Base-by-base conservation (phyloP, 2,113 vertebrate species). In the Oenanthe oenanthe region DNA sequence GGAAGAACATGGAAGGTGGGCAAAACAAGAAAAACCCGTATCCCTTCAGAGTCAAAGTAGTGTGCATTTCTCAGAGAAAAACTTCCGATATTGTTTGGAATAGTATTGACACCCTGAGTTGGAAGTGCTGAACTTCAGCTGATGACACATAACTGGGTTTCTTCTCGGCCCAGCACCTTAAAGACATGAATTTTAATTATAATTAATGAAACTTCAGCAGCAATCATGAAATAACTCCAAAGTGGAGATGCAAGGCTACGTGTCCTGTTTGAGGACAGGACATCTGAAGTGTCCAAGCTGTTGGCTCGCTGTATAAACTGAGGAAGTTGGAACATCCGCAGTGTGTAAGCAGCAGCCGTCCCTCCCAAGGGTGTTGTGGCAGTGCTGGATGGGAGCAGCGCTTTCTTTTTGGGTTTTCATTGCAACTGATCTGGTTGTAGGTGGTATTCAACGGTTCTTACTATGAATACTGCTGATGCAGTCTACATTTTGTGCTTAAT, bases 301-400 rank as follows among this genome's bases (percentile, higher is more conserved):
- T 60, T 86, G 63, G 25, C 53, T 78, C 36, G 61, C 61, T 0
- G 0, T 54, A 1, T 50, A 54, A 95, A 51, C 73, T 63, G 7
- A 89, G 95, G 86, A 87, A 91, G 84, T n/a, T 75, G 62, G 68
- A 89, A 87, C 62, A 92, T 94, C 91, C 24, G 48, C 80, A 88
- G 62, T 57, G 66, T 25, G 34, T 54, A 71, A 70, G 68, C 65
- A 71, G 80, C 65, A 53, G 73, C 45, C 1, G 0, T 19, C 11
- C 32, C 36, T 93, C 87, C 73, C 70, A 28, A 16, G 42, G 58
- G 78, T 82, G 50, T 47, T 79, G 26, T 62, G 74, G 53, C 88
- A 91, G 81, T 54, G 50, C 78, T 75, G 26, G 70, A 10, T 76
- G 10, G 4, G 57, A 95, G 31, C n/a, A 70, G 38, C 2, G 32